A percentile compares a stretch with the other conserved stretches of the same genome.
phyloP scores from a whole-genome alignment of 1,140 invertebrate species.

The Halesus radiatus region DNA sequence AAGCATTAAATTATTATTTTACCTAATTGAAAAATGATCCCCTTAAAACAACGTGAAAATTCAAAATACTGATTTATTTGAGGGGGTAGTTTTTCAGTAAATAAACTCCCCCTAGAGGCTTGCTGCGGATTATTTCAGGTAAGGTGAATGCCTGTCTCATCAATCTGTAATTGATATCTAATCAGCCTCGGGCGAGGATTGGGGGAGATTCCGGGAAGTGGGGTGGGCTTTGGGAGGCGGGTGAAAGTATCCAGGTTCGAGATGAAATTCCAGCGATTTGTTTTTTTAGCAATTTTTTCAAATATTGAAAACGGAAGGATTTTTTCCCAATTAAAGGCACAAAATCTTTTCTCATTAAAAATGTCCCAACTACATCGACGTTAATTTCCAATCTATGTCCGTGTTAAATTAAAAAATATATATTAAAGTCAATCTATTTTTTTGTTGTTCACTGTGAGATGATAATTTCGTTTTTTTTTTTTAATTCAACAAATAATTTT shows the following conservation, averaged over 20 bases:
- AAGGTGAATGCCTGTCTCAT: conserved; percentile 40
- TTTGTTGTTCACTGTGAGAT: too few relatives aligned
- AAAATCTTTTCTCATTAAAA: too few relatives aligned
- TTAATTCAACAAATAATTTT: too few relatives aligned
- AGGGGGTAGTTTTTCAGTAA: conserved; percentile 7
- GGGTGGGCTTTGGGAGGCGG: not conserved
- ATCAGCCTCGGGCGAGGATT: conserved; percentile 11
- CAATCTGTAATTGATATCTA: conserved; percentile 46
- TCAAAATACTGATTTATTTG: not conserved
- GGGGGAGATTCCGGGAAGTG: not conserved
- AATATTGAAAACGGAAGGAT: not conserved
- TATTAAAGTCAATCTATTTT: too few relatives aligned
- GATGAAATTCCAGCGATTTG: not conserved
- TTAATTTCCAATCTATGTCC: too few relatives aligned
- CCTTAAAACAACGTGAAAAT: too few relatives aligned
- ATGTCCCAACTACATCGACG: too few relatives aligned
- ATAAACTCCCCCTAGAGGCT: not conserved
- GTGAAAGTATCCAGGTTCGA: not conserved
- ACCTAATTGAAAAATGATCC: too few relatives aligned
- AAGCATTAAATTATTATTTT: too few relatives aligned
- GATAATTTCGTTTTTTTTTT: too few relatives aligned
- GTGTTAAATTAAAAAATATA: too few relatives aligned
- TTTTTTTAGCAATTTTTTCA: not conserved
- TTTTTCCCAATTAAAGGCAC: too few relatives aligned
- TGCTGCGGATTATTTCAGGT: conserved; percentile 32